Evolutionary conservation across 2,797 vertebrate species (phyloP).

Genomic region (Taeniopygia guttata): DNA sequence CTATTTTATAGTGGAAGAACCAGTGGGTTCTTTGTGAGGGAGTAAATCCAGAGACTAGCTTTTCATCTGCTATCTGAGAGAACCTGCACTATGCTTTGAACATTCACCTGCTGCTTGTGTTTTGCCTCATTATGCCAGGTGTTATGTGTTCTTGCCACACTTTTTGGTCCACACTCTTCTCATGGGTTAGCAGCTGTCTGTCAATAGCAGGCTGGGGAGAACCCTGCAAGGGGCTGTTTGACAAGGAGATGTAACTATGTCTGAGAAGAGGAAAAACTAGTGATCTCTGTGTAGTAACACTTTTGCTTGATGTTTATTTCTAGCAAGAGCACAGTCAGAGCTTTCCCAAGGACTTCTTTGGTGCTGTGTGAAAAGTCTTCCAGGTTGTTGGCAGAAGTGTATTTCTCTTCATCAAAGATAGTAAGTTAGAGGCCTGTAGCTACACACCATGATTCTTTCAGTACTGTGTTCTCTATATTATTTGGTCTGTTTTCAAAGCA

Average conservation of each 20-base stretch:
- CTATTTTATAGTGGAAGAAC: not conserved
- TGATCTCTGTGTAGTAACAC: not conserved
- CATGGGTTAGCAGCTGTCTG: not conserved
- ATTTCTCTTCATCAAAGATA: not conserved
- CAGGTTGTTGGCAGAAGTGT: not conserved
- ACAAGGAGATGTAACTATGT: not conserved
- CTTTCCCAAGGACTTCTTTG: conserved; percentile 17
- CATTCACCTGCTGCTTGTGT: not conserved
- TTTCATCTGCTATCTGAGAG: not conserved
- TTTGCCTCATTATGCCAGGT: not conserved
- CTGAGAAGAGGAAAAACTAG: not conserved
- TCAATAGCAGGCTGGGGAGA: not conserved
- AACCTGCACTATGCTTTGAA: not conserved
- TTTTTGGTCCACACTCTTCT: accelerated
- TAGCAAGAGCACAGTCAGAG: conserved; percentile 17
- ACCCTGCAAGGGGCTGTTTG: not conserved
- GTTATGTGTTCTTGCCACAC: not conserved
- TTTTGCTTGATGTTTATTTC: conserved; percentile 29
- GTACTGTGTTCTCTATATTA: not conserved
- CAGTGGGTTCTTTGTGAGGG: not conserved
- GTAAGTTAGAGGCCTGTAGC: conserved; percentile 30
- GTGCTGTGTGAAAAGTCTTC: conserved; percentile 3
- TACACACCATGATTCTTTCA: not conserved
- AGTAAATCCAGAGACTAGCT: not conserved
- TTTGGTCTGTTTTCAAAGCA: not conserved